Evolutionary conservation across 2,113 vertebrate species (phyloP).

Genomic region (Thomomys bottae): DNA sequence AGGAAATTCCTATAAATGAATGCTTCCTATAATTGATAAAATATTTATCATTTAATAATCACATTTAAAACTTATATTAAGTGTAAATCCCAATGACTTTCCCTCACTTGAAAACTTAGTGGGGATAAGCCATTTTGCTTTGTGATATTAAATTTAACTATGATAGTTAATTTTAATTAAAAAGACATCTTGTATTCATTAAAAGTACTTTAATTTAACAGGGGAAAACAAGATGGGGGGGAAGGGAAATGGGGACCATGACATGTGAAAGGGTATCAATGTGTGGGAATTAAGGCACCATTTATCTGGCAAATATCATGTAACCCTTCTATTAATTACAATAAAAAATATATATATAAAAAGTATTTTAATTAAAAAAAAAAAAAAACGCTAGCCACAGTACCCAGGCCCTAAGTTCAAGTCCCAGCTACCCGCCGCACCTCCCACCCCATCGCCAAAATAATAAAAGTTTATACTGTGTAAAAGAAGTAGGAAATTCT

Average conservation of each 20-base stretch:
- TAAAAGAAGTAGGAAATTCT: too few species aligned
- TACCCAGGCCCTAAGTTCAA: too few species aligned
- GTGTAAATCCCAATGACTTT: slow-evolving; percentile 79
- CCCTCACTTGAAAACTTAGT: slow-evolving; percentile 66
- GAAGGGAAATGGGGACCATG: too few species aligned
- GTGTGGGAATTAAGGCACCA: too few species aligned
- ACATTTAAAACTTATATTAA: slow-evolving; percentile 82
- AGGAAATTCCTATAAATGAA: slow-evolving; percentile 76
- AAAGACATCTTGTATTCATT: slow-evolving; percentile 77
- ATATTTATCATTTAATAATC: slow-evolving; percentile 80
- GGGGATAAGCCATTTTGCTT: slow-evolving; percentile 73
- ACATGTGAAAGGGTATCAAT: too few species aligned
- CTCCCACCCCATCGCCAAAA: too few species aligned
- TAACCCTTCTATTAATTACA: too few species aligned
- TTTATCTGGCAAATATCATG: too few species aligned
- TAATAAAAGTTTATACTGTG: too few species aligned
- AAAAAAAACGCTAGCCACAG: too few species aligned
- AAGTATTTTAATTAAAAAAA: slow-evolving; percentile 79
- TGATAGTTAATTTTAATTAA: slow-evolving; percentile 77
- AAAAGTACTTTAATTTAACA: slow-evolving; percentile 79
- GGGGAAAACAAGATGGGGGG: too few species aligned
- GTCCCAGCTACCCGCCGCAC: too few species aligned
- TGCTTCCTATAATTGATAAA: slow-evolving; percentile 80
- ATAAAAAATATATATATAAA: slow-evolving; percentile 79
- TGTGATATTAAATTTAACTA: slow-evolving; percentile 79